Percentiles rank a stretch among this genome's conserved stretches.
Conservation (phyloP, 2,113 vertebrate species). For the Gavialis gangeticus region DNA sequence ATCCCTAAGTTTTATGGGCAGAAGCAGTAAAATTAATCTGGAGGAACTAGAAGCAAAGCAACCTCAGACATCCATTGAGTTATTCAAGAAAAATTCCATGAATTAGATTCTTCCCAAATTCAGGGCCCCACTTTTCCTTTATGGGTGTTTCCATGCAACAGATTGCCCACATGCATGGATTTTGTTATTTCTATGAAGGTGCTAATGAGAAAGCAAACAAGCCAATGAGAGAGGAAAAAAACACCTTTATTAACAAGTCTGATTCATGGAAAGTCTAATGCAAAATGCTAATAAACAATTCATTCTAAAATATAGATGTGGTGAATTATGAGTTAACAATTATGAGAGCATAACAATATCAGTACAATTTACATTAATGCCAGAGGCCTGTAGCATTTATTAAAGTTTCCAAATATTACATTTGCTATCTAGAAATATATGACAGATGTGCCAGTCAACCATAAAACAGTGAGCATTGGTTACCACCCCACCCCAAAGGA, state of each 20-base stretch:
- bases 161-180: rapidly evolving
- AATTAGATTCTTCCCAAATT: neutral
- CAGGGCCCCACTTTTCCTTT: neutral
- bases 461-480: slow-evolving; percentile 49
- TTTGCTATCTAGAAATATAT: slow-evolving; percentile 59
- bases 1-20: rapidly evolving
- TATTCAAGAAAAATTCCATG: rapidly evolving
- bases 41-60: neutral
- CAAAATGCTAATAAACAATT: neutral
- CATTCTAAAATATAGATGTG: neutral
- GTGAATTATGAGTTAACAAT: neutral
- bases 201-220: neutral
- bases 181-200: neutral
- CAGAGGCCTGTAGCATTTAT: slow-evolving; percentile 58
- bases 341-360: slow-evolving; percentile 4
- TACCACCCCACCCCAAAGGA: slow-evolving; percentile 65
- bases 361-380: slow-evolving; percentile 40
- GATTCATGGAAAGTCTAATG: neutral
- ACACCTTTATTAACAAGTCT: neutral
- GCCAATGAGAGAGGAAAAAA: neutral
- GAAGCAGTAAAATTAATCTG: neutral
- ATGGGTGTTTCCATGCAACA: neutral
- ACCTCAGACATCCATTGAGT: neutral
- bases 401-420: slow-evolving; percentile 70
- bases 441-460: slow-evolving; percentile 70